phyloP scores from a whole-genome alignment of 2,797 vertebrate species.

The Gymnoscopelus microlampas region DNA sequence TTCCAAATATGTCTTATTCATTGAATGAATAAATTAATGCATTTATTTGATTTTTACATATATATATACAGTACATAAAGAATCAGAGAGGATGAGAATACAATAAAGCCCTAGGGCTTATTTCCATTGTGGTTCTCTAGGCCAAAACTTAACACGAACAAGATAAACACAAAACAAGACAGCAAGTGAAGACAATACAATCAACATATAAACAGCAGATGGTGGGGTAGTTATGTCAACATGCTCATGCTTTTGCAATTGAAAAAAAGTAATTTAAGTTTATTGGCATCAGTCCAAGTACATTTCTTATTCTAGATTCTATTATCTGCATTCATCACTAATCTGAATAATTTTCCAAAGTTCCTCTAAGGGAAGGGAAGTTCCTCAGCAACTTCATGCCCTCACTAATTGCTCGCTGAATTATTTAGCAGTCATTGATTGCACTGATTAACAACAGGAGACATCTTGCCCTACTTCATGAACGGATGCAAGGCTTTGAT shows the following conservation, averaged over 20 bases:
- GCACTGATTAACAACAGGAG: constrained; percentile 39
- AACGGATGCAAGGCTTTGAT: background rate
- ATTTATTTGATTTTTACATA: too few species aligned
- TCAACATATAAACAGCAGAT: background rate
- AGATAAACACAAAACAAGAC: too few species aligned
- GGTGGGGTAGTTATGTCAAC: too few species aligned
- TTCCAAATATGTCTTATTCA: too few species aligned
- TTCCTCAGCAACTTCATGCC: constrained; percentile 6
- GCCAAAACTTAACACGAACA: too few species aligned
- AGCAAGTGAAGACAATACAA: too few species aligned
- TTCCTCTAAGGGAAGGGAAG: constrained; percentile 26
- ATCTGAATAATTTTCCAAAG: constrained; percentile 41
- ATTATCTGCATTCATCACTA: constrained; percentile 32
- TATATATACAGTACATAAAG: too few species aligned
- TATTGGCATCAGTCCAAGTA: constrained; percentile 20
- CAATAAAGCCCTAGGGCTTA: too few species aligned
- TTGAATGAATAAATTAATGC: too few species aligned
- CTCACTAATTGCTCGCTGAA: constrained; percentile 45
- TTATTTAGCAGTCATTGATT: constrained; percentile 40
- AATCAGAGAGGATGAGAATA: too few species aligned
- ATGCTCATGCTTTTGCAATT: background rate
- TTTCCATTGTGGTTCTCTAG: too few species aligned
- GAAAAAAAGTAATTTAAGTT: too few species aligned
- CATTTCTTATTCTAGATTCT: constrained; percentile 14
- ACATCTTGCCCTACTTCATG: constrained; percentile 13